These are phyloP conservation scores for Dexiosoma caninum DNA, from an alignment of 2,888 invertebrate species.

Conservation along the genomic window DNA sequence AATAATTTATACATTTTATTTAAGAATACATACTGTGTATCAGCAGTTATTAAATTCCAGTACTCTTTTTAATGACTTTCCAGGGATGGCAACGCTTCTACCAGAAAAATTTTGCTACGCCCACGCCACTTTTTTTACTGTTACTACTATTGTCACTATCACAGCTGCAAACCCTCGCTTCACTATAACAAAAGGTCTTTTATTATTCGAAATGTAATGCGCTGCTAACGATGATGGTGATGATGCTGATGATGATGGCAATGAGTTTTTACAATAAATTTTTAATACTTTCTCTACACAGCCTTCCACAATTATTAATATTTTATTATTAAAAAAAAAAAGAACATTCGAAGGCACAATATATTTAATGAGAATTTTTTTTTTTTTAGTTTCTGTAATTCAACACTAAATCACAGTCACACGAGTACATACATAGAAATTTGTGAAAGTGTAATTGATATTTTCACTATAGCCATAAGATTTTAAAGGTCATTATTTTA, in stretches of 20 bases:
- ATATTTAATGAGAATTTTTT: neutral
- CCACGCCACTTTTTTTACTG: too few species aligned
- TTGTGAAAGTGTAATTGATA: neutral
- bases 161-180: neutral
- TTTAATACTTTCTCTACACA: neutral
- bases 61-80: too few species aligned
- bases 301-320: neutral
- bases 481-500: neutral
- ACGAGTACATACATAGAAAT: neutral
- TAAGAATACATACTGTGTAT: too few species aligned
- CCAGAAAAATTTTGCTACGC: too few species aligned
- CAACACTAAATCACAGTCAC: neutral
- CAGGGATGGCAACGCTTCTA: neutral
- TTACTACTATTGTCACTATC: neutral
- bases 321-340: neutral
- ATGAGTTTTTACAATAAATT: neutral
- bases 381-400: neutral
- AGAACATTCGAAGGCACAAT: neutral
- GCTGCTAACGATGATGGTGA: neutral
- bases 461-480: neutral
- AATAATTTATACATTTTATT: too few species aligned
- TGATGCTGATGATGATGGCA: neutral
- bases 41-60: too few species aligned
- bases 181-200: neutral
- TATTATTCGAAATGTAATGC: neutral